Evolutionary conservation across 2,113 vertebrate species (phyloP).

Genomic region (Barbus barbus): DNA sequence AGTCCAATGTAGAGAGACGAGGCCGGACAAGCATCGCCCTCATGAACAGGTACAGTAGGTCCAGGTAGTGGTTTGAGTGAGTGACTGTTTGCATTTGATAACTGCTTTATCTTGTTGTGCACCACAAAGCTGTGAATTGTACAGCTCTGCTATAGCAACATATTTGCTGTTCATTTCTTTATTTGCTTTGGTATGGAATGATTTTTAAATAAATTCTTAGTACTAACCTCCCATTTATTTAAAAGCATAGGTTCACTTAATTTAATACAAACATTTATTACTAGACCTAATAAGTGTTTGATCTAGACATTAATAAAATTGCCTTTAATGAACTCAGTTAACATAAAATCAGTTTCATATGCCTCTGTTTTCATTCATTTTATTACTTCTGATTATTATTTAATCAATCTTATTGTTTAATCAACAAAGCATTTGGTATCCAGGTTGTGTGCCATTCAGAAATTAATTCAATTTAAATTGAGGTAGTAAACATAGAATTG

Average conservation of each 20-base stretch:
- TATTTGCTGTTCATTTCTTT: not conserved
- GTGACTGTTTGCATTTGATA: not conserved
- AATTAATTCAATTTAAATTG: not conserved
- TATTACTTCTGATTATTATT: not conserved
- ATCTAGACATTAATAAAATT: not conserved
- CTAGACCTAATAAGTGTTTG: not conserved
- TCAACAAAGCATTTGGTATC: not conserved
- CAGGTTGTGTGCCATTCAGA: not conserved
- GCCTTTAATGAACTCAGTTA: not conserved
- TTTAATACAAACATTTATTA: not conserved
- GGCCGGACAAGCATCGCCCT: constrained; percentile 61
- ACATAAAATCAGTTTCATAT: not conserved
- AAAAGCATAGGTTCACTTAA: not conserved
- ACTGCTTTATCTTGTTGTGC: constrained; percentile 1
- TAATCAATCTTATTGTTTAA: not conserved
- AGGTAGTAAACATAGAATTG: not conserved
- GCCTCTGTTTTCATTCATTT: not conserved
- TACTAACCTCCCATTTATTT: not conserved
- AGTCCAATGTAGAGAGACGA: constrained; percentile 61
- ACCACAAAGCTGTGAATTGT: not conserved
- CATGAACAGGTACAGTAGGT: constrained; percentile 62
- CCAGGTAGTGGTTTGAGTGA: constrained; percentile 67
- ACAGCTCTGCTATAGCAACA: not conserved
- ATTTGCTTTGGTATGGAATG: not conserved
- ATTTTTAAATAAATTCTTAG: not conserved